These are phyloP conservation scores for Volucella zonaria DNA, from an alignment of 2,888 invertebrate genomes.

Conservation along the genomic window DNA sequence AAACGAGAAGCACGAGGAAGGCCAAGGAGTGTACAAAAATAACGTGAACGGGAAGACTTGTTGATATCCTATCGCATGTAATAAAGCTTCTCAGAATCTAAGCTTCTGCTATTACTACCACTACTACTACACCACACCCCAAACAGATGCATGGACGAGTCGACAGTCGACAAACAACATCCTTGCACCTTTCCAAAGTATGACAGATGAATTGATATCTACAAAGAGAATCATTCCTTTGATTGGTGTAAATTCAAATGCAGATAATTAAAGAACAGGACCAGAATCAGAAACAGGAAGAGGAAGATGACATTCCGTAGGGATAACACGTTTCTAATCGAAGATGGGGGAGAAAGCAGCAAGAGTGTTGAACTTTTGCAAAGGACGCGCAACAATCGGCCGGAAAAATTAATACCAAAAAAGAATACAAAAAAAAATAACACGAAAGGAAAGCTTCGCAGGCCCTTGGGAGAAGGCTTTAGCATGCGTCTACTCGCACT, in stretches of 20 bases:
- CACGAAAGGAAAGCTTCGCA: slow-evolving; percentile 28
- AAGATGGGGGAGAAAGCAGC: background rate
- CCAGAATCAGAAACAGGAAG: too few species aligned
- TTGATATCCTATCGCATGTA: slow-evolving; percentile 72
- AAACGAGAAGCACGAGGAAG: slow-evolving; percentile 22
- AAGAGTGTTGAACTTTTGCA: slow-evolving; percentile 21
- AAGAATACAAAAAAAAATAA: too few species aligned
- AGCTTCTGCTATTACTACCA: slow-evolving; percentile 43
- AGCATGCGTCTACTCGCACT: background rate
- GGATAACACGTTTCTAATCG: slow-evolving; percentile 2
- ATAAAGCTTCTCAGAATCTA: slow-evolving; percentile 63
- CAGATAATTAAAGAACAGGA: slow-evolving; percentile 33
- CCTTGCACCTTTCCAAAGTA: background rate
- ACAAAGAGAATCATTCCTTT: background rate
- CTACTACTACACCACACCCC: slow-evolving; percentile 29
- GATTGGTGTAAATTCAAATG: slow-evolving; percentile 50
- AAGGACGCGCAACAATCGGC: slow-evolving; percentile 71
- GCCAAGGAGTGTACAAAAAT: slow-evolving; percentile 6
- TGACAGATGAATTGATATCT: slow-evolving; percentile 6
- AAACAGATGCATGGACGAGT: slow-evolving; percentile 1
- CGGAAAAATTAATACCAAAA: slow-evolving; percentile 19
- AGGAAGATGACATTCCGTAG: slow-evolving; percentile 3
- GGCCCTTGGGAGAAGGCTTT: background rate
- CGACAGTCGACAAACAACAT: background rate
- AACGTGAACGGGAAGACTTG: slow-evolving; percentile 65